A percentile compares a stretch with the other conserved stretches of the same genome.
Conservation (phyloP, 2,113 vertebrate genomes). For the Bubalus kerabau region DNA sequence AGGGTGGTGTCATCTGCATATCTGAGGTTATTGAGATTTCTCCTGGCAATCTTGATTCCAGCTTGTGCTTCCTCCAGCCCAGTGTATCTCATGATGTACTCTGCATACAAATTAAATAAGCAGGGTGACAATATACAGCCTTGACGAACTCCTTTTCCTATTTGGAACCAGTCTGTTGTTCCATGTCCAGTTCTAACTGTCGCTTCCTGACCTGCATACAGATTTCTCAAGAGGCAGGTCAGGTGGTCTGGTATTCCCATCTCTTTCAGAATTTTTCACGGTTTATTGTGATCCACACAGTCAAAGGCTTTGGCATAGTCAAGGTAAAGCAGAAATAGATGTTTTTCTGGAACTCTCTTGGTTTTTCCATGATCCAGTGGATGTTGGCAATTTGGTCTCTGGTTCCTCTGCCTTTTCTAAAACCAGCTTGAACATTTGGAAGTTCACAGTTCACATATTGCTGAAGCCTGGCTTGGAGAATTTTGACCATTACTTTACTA, state of each 20-base stretch:
- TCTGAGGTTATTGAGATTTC: neutral
- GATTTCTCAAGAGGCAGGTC: neutral
- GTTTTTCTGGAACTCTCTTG: neutral
- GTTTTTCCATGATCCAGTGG: rapidly evolving
- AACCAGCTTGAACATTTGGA: neutral
- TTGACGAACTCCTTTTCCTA: neutral
- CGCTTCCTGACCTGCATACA: neutral
- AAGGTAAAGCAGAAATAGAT: neutral
- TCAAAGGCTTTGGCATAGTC: neutral
- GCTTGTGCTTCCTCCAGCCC: neutral
- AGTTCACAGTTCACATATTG: neutral
- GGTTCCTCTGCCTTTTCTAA: neutral
- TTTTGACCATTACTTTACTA: neutral
- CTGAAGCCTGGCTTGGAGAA: neutral
- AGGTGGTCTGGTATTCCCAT: neutral
- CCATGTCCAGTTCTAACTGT: neutral
- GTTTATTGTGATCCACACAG: neutral
- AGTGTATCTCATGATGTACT: neutral
- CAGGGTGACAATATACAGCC: neutral
- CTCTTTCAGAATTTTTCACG: neutral
- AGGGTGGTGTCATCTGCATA: neutral
- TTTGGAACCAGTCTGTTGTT: neutral
- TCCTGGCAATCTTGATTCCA: neutral
- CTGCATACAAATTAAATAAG: neutral
- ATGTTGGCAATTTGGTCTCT: neutral